Conservation (phyloP, 1,140 invertebrate species). For the Scylla paramamosain region DNA sequence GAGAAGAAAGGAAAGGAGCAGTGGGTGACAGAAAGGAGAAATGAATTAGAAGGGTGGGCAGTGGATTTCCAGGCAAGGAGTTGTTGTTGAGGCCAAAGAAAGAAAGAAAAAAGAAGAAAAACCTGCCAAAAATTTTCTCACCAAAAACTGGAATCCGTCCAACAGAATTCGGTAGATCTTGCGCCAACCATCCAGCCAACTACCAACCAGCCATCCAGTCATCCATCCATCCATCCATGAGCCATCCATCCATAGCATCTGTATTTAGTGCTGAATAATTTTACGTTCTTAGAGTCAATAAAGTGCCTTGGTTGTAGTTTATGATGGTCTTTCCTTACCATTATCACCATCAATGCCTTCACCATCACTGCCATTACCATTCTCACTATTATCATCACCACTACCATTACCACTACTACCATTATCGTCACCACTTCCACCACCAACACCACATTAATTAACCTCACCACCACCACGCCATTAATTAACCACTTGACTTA, state of each 20-base stretch:
- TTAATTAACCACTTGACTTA: background rate
- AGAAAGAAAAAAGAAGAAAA: slow-evolving; percentile 5
- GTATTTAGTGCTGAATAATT: background rate
- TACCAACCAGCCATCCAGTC: no score
- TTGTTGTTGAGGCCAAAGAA: background rate
- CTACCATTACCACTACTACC: background rate
- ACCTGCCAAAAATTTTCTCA: background rate
- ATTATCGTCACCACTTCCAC: background rate
- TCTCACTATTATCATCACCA: background rate
- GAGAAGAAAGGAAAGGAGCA: background rate
- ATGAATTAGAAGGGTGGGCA: background rate
- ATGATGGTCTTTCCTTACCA: background rate
- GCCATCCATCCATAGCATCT: background rate
- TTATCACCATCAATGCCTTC: background rate
- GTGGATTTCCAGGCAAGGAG: background rate
- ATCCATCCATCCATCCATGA: no score
- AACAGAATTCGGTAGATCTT: background rate
- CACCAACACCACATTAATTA: background rate
- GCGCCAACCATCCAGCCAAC: no score
- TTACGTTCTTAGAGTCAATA: background rate
- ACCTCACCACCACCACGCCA: background rate
- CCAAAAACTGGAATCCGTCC: background rate
- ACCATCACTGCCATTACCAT: background rate
- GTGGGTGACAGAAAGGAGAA: slow-evolving; percentile 1
- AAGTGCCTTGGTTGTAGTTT: background rate